Base-by-base conservation (phyloP, 2,888 invertebrate species). In the Platycnemis pennipes region DNA sequence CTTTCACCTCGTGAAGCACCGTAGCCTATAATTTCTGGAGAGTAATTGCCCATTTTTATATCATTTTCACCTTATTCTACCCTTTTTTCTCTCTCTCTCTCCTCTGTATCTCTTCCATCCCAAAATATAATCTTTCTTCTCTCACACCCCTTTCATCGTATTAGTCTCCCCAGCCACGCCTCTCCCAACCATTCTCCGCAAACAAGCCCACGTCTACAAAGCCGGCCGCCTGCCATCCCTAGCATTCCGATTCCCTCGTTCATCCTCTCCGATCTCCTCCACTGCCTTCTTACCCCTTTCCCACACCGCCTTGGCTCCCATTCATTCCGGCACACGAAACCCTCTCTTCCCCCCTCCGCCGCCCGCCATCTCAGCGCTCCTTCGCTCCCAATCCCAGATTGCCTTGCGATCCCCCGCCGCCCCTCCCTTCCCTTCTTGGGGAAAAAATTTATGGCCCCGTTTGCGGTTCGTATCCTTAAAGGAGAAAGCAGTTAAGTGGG, bases 401-500 rank as follows among this genome's bases (percentile, higher is more conserved):
- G 77, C 77, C 77, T 77, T 77, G n/a, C 77, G 37, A 77, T 37
- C 77, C 77, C 77, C 22, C 13, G 31, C 63, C 63, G 16, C 56
- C n/a, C n/a, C n/a, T n/a, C n/a, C n/a, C n/a, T n/a, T n/a, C n/a
- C n/a, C n/a, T n/a, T n/a, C n/a, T n/a, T n/a, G n/a, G 77, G 22
- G 63, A 37, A 77, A 77, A 77, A 77, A 77, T 77, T 77, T 77
- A 77, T 31, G 77, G 77, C 77, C 77, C 77, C 37, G 37, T 37
- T 77, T 77, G 77, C 77, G 77, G 77, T 77, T 77, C 37, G 37
- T 77, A 26, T 37, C 13, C 77, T 77, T 77, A 77, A 77, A 77
- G 77, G 77, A 77, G 77, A 77, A 77, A 77, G 77, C 77, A 77
- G 77, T 77, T 77, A 37, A 77, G 77, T 77, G 77, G 11, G 77